phyloP scores from a whole-genome alignment of 2,113 vertebrate genomes.

The mouse (Mus musculus) region DNA sequence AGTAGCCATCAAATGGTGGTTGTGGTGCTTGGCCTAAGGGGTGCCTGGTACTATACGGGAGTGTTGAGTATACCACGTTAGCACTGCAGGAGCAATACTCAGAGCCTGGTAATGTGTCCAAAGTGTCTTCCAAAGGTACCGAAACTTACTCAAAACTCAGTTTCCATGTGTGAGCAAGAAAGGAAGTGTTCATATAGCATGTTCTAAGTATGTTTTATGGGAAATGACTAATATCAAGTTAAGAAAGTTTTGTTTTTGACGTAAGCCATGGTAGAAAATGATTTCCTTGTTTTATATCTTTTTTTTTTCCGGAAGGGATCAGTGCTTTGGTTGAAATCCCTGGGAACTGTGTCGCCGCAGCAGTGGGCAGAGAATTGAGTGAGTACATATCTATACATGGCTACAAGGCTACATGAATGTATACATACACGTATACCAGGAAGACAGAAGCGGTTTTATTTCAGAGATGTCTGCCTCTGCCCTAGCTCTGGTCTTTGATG shows the following conservation, averaged over 20 bases:
- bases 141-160: constrained; percentile 11
- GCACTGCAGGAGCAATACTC: neutral
- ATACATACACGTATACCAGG: neutral
- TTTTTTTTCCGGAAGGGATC: constrained; percentile 88
- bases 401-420: neutral
- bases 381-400: constrained; percentile 73
- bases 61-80: neutral
- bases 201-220: constrained; percentile 8
- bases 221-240: constrained; percentile 15
- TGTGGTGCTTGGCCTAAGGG: neutral
- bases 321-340: constrained; percentile 93
- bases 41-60: neutral
- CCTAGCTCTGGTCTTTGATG: neutral
- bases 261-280: constrained; percentile 49
- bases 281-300: neutral
- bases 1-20: neutral
- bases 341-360: constrained; percentile 93
- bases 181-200: neutral
- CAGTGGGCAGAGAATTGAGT: constrained; percentile 95
- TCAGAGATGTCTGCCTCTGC: neutral
- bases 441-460: neutral
- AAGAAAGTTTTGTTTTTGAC: constrained; percentile 46
- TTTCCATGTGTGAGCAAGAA: constrained; percentile 21
- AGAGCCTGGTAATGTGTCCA: neutral
- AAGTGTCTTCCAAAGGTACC: constrained; percentile 20